Evolutionary conservation across 1,140 invertebrate species (phyloP), one percentile per base, ranked within the genome.

Genomic region (Sinonovacula constricta): DNA sequence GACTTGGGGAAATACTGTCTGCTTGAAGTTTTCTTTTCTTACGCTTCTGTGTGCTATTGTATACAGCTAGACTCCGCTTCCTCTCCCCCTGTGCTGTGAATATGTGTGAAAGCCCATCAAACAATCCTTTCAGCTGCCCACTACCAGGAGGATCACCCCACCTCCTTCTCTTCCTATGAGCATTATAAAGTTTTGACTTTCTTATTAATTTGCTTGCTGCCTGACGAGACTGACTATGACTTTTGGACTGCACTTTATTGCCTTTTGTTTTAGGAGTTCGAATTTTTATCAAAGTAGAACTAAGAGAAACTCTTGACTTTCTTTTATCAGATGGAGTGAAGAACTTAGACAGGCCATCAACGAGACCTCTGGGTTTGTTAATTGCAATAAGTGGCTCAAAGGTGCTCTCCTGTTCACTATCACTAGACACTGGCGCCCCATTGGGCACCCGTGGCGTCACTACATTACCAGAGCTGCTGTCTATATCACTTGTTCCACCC

Each of bases 61-160:
- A 87, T 53, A 86, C 84, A 62, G 85, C 84, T 77, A 89, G 84
- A 87, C 90, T 89, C 53, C 94, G 88, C 83, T 93, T 88, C 84
- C 94, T 83, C 68, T 93, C 93, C 57, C 92, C 92, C 7, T 93
- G 93, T 30, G 94, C 93, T 49, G 94, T 94, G 87, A 95, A 97
- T 81, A 96, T 94, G 88, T 96, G 95, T 75, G 95, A 96, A 10
- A 97, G 91, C 2, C 95, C 95, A 89, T 97, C 95, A 90, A 95
- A 96, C 0, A 97, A 90, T 26, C 95, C 94, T 66, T 94, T 94
- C 14, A 96, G 87, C 80, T 95, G 94, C 5, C 93, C 93, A 82
- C 92, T 91, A 30, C 93, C 93, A 81, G 93, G 86, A 33, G 87
- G 84, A 28, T 82, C 84, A 33, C 71, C 69, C 36, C 62, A 67